Base-by-base conservation (phyloP, 2,113 vertebrate species). In the Austrofundulus limnaeus region DNA sequence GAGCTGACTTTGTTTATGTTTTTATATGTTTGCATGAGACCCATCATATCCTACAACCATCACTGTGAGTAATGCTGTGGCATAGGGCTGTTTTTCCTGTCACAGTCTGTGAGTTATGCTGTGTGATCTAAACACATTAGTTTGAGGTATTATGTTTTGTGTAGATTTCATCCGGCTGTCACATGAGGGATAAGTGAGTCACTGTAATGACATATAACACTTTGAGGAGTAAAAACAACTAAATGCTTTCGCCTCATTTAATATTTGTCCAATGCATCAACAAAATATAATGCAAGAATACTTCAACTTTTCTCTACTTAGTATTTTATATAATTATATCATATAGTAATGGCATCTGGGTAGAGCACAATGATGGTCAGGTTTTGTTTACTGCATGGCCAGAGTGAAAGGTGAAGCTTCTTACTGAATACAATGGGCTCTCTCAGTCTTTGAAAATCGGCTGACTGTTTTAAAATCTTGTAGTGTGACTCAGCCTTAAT, bases 131-230 rank as follows among this genome's bases (percentile, higher is more conserved):
- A 56, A 68, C 65, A 54, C 68, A 73, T 67, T 43, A 20, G 41
- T 52, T 25, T 76, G 77, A 76, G 70, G 41, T 34, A 73, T 78
- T 52, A 2, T 61, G 54, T 48, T 74, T 72, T 11, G 19, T 50
- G 24, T 39, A 25, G 52, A 61, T 43, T 74, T 72, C 70, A 70
- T 54, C 24, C 25, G 41, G 42, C 65, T 60, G 60, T 62, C 48
- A 25, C 28, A 52, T 20, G n/a, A 19, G 51, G 19, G 60, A 38
- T 53, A 49, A 61, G 19, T 43, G 63, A 51, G 64, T 79, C 60
- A 53, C 24, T 38, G 50, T 45, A 45, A 48, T 66, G 17, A 70
- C n/a, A 41, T 48, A 1, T 13, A 55, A 46, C 28, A 55, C 39
- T 39, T 58, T 34, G 24, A 51, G 28, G 60, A 66, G 21, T 45